Evolutionary conservation across 2,888 invertebrate species (phyloP), one percentile per base, ranked within the genome.

Genomic region (Hoplodrina ambigua): DNA sequence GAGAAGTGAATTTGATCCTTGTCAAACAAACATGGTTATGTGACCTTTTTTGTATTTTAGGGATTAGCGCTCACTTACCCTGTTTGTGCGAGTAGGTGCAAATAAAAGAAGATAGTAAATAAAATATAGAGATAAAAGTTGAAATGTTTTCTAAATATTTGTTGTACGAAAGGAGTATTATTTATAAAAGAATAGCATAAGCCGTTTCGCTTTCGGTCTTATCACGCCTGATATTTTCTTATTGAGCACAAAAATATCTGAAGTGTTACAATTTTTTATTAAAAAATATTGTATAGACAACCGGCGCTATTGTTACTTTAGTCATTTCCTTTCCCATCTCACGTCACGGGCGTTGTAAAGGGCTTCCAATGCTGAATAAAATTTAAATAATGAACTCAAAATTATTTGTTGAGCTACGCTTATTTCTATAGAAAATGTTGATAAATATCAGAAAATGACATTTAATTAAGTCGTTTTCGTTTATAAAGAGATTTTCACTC

Each of bases 341-440:
- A 66, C 63, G 60, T 71, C 69, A 66, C 63, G 60, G 73, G 59
- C 44, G 58, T 58, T 69, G 60, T 69, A 73, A 68, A 65, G 56
- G 53, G 53, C 50, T 53, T 56, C 62, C 52, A 78, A 74, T 15
- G 56, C 41, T 52, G 74, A 77, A 77, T 80, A 74, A 82, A 75
- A 80, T 82, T 82, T 78, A 80, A 82, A 82, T 82, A 80, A 82
- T 82, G 72, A 73, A 81, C 81, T 69, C 63, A 30, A 80, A 81
- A 80, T 83, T 72, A 75, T 80, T 80, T 78, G 68, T 59, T 69
- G 72, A 70, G 69, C 58, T 58, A 59, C 65, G 71, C 55, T 67
- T 65, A 74, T 81, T 77, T 78, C 69, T 74, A 71, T 71, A 66
- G 56, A 54, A 64, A 71, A 70, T 78, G 57, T 72, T 69, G 60